A percentile compares a stretch with the other conserved stretches of the same genome.
phyloP scores from a whole-genome alignment of 1,140 invertebrate genomes.

The Zaprionus inermis region DNA sequence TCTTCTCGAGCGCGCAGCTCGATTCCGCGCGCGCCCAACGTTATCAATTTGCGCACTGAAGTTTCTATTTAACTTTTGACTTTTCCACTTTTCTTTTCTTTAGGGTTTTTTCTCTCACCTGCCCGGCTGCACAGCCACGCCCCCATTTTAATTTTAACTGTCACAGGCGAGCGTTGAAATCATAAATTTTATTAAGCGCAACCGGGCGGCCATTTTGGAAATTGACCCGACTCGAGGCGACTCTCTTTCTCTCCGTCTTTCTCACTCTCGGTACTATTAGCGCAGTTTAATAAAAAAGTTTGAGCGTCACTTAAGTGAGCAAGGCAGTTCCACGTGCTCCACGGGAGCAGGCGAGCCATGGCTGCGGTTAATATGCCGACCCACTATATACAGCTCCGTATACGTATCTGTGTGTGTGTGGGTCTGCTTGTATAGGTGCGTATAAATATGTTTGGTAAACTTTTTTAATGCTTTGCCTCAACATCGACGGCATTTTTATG shows the following conservation, averaged over 20 bases:
- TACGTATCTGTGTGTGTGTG: constrained; percentile 27
- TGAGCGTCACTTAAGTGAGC: constrained; percentile 72
- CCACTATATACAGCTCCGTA: constrained; percentile 18
- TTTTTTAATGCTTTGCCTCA: constrained; percentile 75
- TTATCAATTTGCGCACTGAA: constrained; percentile 80
- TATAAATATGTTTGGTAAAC: constrained; percentile 62
- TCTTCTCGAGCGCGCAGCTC: background rate
- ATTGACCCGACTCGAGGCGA: constrained; percentile 56
- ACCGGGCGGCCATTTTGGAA: constrained; percentile 76
- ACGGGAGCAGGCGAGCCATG: constrained; percentile 3
- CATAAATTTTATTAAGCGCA: constrained; percentile 83
- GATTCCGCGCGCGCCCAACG: constrained; percentile 37
- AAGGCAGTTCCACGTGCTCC: background rate
- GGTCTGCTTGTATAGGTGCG: constrained; percentile 25
- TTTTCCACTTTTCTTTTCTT: constrained; percentile 65
- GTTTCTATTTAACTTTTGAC: constrained; percentile 82
- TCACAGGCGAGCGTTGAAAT: constrained; percentile 79
- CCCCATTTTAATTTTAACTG: constrained; percentile 81
- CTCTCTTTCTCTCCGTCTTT: too few species aligned
- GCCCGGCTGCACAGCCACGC: constrained; percentile 15
- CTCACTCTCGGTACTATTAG: constrained; percentile 62
- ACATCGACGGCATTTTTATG: constrained; percentile 57
- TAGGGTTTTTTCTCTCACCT: constrained; percentile 56
- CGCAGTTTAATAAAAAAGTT: constrained; percentile 82
- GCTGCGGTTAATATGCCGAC: constrained; percentile 69